Base-by-base conservation (phyloP, 2,888 invertebrate genomes). In the Physocephala rufipes region DNA sequence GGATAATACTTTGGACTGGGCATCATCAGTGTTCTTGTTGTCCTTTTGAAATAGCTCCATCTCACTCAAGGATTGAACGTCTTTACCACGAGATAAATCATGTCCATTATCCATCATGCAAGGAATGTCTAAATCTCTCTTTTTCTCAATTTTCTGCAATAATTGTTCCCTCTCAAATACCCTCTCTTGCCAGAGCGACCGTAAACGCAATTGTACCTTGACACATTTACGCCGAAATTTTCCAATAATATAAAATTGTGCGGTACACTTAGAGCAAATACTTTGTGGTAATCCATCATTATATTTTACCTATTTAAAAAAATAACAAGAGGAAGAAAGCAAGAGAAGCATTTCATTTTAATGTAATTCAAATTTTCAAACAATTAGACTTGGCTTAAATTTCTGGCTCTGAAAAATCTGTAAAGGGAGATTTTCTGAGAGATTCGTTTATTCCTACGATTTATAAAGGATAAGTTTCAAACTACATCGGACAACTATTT, bases 161-260 rank as follows among this genome's bases (percentile, higher is more conserved):
- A 55, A 9, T 16, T 66, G 65, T 61, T 73, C 73, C 28, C 69
- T 43, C 49, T 73, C 63, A 43, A 66, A 65, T 45, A 72, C 73
- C 45, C 64, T 53, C 47, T 76, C 75, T 63, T 77, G 77, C 70
- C 74, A 73, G 13, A 74, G 67, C n/a, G 76, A 76, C 45, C 78
- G 78, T 47, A 83, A 74, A 28, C 81, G 79, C 51, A 78, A 77
- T 74, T 83, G 83, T 59, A 82, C 79, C n/a, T 81, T 81, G 30
- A 80, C 69, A 59, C 83, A 83, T 70, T 81, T 80, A 70, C 83
- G 78, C 3, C 84, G 83, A 71, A 84, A 83, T 73, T 83, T 83
- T 73, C 79, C 81, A 67, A 83, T 79, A 79, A 83, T 82, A 69
- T 80, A 77, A 68, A 84, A 82, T 68, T 82, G 82, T 12, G 82